phyloP scores from a whole-genome alignment of 2,888 invertebrate genomes.

The Branchipolynoe longqiensis region DNA sequence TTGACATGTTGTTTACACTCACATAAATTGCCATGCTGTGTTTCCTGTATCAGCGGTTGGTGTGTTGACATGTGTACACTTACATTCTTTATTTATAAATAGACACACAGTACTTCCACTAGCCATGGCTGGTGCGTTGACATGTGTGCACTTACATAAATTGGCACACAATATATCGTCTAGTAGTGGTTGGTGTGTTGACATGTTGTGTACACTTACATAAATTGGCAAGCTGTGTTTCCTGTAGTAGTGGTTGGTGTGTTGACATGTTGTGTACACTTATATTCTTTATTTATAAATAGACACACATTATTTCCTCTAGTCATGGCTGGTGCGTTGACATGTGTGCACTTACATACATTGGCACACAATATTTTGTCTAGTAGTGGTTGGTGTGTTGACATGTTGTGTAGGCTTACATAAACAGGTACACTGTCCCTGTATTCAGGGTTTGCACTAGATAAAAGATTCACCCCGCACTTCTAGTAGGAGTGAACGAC shows the following conservation, averaged over 20 bases:
- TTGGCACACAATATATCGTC: not conserved
- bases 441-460: no score
- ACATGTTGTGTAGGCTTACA: not conserved
- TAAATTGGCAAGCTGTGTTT: no score
- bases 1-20: no score
- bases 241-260: no score
- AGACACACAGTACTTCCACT: not conserved
- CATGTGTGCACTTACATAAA: not conserved
- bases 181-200: no score
- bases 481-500: no score
- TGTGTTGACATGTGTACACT: not conserved
- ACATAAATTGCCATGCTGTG: not conserved
- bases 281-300: not conserved
- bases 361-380: not conserved
- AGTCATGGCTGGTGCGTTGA: not conserved
- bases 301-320: not conserved
- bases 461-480: no score
- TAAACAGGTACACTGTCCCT: not conserved
- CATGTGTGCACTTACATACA: not conserved
- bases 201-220: no score
- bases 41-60: not conserved
- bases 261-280: no score
- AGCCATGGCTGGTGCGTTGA: not conserved
- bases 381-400: not conserved
- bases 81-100: not conserved